A percentile compares a stretch with the other conserved stretches of the same genome.
Conservation (phyloP, 1,140 invertebrate genomes). For the Eumeta japonica region DNA sequence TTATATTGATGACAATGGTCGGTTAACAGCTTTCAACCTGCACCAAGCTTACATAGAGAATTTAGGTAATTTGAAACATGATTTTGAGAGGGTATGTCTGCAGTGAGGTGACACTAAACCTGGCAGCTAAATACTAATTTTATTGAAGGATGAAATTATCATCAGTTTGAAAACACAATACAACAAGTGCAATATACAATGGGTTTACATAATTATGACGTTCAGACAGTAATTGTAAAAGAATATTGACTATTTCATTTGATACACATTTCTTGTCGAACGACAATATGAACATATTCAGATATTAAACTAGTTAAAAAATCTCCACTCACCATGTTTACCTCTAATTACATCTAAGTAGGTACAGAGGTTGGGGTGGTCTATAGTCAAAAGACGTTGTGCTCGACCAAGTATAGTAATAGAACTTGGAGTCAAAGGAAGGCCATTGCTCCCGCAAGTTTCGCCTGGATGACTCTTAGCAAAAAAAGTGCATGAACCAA, state of each 20-base stretch:
- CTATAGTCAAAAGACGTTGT: constrained; percentile 77
- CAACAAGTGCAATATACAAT: too few relatives aligned
- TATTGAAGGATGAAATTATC: too few relatives aligned
- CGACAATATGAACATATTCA: background rate
- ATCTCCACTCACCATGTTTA: constrained; percentile 79
- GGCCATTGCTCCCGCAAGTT: constrained; percentile 91
- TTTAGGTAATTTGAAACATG: too few relatives aligned
- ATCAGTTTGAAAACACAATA: too few relatives aligned
- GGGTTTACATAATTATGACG: background rate
- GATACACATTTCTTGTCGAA: too few relatives aligned
- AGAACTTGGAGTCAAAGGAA: constrained; percentile 93
- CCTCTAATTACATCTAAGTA: constrained; percentile 90
- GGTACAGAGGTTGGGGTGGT: constrained; percentile 79
- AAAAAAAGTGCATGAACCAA: constrained; percentile 88
- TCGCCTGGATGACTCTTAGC: constrained; percentile 87
- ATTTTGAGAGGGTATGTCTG: too few relatives aligned
- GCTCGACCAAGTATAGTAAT: constrained; percentile 90
- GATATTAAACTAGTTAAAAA: background rate
- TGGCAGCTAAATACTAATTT: too few relatives aligned
- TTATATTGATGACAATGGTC: too few relatives aligned
- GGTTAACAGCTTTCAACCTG: too few relatives aligned
- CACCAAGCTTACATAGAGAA: too few relatives aligned
- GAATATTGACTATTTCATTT: too few relatives aligned
- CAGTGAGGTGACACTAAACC: too few relatives aligned
- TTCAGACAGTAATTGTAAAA: background rate